Percentiles rank a stretch among this genome's conserved stretches.
Evolutionary conservation across 2,797 vertebrate species (phyloP).

Genomic region (Chrysolophus pictus): DNA sequence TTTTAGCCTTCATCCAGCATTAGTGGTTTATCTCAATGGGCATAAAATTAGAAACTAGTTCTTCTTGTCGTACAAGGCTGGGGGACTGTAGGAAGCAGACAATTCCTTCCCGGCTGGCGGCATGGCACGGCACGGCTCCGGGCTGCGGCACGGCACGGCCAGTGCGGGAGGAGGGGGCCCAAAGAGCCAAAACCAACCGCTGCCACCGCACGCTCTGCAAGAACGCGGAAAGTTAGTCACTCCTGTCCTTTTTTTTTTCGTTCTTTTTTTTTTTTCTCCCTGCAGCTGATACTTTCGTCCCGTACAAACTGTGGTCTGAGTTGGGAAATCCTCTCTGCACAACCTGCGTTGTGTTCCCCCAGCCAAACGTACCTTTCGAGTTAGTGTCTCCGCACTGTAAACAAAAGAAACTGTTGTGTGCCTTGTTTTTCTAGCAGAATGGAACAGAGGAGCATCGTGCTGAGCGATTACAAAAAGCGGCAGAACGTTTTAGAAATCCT

Average conservation of each 20-base stretch:
- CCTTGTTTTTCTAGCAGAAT: slow-evolving; percentile 83
- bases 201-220: not conserved
- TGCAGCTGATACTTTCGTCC: not conserved
- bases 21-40: slow-evolving; percentile 85
- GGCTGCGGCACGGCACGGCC: not conserved
- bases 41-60: slow-evolving; percentile 87
- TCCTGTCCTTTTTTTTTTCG: not conserved
- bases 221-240: not conserved
- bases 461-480: slow-evolving; percentile 89
- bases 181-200: not conserved
- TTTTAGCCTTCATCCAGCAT: slow-evolving; percentile 84
- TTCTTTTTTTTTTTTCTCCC: not conserved
- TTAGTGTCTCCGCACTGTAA: slow-evolving; percentile 44
- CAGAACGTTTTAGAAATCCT: slow-evolving; percentile 91
- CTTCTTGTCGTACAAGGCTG: slow-evolving; percentile 82
- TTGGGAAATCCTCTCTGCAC: slow-evolving; percentile 6
- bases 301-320: not conserved
- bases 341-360: slow-evolving; percentile 48
- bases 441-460: slow-evolving; percentile 89
- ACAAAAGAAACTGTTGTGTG: slow-evolving; percentile 60
- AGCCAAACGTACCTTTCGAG: slow-evolving; percentile 44
- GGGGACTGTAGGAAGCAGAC: slow-evolving; percentile 71
- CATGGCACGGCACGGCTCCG: not conserved
- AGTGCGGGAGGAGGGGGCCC: slow-evolving; percentile 21
- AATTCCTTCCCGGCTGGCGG: slow-evolving; percentile 48